A percentile compares a stretch with the other conserved stretches of the same genome.
These are phyloP conservation scores for Epistrophella euchroma DNA, from an alignment of 2,888 invertebrate species.

Conservation along the genomic window DNA sequence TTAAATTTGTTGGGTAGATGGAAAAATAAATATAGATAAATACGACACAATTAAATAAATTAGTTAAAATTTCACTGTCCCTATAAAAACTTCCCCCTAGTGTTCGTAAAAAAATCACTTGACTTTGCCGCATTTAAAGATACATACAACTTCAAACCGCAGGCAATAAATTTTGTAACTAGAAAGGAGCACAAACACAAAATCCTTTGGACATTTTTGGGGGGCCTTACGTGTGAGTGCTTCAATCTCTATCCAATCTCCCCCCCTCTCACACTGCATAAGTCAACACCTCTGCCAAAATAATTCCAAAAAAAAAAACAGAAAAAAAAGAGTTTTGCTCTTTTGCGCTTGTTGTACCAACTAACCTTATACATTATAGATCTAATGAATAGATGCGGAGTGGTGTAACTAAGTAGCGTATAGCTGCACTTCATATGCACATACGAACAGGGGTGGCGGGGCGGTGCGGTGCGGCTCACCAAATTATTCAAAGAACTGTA, in stretches of 20 bases:
- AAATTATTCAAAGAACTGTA: slow-evolving; percentile 74
- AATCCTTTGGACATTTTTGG: slow-evolving; percentile 59
- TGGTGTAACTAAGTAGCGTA: slow-evolving; percentile 64
- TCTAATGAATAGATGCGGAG: slow-evolving; percentile 61
- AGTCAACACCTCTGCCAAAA: slow-evolving; percentile 65
- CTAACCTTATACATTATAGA: slow-evolving; percentile 15
- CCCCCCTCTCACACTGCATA: slow-evolving; percentile 21
- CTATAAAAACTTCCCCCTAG: slow-evolving; percentile 27
- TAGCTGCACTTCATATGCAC: slow-evolving; percentile 44
- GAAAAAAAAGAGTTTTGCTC: slow-evolving; percentile 15
- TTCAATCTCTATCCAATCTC: background rate
- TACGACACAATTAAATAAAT: background rate
- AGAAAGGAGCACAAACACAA: slow-evolving; percentile 61
- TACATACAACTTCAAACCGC: slow-evolving; percentile 64
- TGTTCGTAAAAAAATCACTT: slow-evolving; percentile 47
- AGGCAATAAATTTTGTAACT: slow-evolving; percentile 60
- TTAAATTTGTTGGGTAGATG: too few species aligned
- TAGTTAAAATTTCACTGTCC: slow-evolving; percentile 7
- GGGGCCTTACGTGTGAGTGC: background rate
- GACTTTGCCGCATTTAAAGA: slow-evolving; percentile 62
- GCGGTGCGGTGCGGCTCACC: background rate
- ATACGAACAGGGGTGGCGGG: background rate
- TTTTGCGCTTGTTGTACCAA: slow-evolving; percentile 36
- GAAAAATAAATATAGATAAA: too few species aligned
- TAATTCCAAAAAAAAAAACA: slow-evolving; percentile 22